phyloP scores from a whole-genome alignment of 2,888 invertebrate genomes.

The Schizaphis graminum region DNA sequence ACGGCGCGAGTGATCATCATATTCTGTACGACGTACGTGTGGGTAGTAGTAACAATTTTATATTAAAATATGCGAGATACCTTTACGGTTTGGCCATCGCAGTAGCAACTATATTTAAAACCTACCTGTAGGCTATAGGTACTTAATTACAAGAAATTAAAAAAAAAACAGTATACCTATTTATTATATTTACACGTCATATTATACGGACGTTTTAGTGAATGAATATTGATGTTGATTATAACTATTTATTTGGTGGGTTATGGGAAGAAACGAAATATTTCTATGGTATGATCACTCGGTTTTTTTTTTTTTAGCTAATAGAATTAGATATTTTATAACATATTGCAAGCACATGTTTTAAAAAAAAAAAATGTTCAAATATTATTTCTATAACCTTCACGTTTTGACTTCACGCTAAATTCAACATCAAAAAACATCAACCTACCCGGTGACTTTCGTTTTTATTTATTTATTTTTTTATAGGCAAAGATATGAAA shows the following conservation, averaged over 20 bases:
- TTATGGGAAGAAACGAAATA: background rate
- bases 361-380: background rate
- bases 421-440: background rate
- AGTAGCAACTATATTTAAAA: background rate
- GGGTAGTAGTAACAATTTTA: background rate
- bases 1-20: background rate
- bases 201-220: background rate
- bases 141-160: background rate
- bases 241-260: background rate
- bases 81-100: background rate
- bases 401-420: constrained; percentile 19
- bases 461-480: background rate
- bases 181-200: background rate
- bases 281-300: background rate
- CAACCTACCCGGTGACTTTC: constrained; percentile 7
- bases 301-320: background rate
- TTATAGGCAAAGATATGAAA: background rate
- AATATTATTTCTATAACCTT: background rate
- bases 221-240: background rate
- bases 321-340: background rate
- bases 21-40: background rate
- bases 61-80: background rate
- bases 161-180: background rate
- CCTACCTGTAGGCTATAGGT: background rate
- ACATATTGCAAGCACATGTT: constrained; percentile 30